These are phyloP conservation scores for Drosophila nigricruria DNA, from an alignment of 2,888 invertebrate genomes.

Conservation along the genomic window DNA sequence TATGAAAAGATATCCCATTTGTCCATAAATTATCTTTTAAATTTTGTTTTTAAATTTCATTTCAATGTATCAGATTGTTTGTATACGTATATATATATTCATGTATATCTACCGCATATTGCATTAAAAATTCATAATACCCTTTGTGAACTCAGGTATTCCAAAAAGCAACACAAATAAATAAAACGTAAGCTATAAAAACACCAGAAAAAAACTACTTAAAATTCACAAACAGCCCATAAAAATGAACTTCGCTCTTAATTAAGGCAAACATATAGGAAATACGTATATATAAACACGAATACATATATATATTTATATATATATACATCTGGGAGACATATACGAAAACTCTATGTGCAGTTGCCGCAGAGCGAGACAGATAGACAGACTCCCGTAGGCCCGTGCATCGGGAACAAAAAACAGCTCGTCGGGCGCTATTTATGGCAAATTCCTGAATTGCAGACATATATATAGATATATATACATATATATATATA, in stretches of 20 bases:
- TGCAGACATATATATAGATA: constrained; percentile 57
- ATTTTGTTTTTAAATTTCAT: not conserved
- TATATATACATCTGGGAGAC: constrained; percentile 20
- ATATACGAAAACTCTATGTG: constrained; percentile 29
- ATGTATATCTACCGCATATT: not conserved
- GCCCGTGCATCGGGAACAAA: constrained; percentile 43
- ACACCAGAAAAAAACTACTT: constrained; percentile 14
- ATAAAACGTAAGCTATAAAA: constrained; percentile 9
- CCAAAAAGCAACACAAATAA: constrained; percentile 5
- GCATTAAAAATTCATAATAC: not conserved
- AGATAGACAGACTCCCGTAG: not conserved
- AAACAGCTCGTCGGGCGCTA: constrained; percentile 59
- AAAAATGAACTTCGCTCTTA: constrained; percentile 26
- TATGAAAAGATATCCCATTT: not conserved
- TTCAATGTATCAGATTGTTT: not conserved
- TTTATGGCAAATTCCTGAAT: constrained; percentile 75
- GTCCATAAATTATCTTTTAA: not conserved
- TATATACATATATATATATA: constrained; percentile 36
- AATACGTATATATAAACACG: not conserved
- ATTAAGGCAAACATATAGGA: constrained; percentile 21
- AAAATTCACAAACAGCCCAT: constrained; percentile 26
- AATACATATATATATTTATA: not conserved
- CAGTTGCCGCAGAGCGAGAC: constrained; percentile 14
- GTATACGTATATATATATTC: not conserved
- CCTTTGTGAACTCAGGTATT: constrained; percentile 1